Conservation (phyloP, 2,888 invertebrate species). For the Drymonia ruficornis region DNA sequence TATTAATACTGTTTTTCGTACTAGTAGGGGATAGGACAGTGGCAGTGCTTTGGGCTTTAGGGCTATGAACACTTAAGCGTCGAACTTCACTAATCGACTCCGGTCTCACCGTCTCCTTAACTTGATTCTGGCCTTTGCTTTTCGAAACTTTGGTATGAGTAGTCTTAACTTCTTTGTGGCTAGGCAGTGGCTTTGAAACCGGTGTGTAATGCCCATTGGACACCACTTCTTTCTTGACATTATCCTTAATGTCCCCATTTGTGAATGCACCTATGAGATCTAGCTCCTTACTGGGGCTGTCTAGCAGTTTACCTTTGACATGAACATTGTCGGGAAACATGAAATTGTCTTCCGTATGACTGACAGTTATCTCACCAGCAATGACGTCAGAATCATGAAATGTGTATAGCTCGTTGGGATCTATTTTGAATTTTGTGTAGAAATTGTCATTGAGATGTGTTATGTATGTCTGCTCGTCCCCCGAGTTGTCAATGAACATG, state of each 20-base stretch:
- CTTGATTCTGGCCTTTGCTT: constrained; percentile 56
- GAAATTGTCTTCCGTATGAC: constrained; percentile 77
- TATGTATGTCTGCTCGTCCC: constrained; percentile 74
- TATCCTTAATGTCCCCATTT: constrained; percentile 68
- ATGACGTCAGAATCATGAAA: constrained; percentile 81
- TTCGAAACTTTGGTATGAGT: constrained; percentile 68
- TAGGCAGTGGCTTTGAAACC: constrained; percentile 30
- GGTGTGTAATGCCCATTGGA: constrained; percentile 69
- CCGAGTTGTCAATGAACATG: constrained; percentile 74
- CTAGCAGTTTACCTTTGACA: constrained; percentile 58
- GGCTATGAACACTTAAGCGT: constrained; percentile 55
- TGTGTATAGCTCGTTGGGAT: constrained; percentile 79
- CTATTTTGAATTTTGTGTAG: constrained; percentile 80
- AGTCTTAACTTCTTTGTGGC: constrained; percentile 55
- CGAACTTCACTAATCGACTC: constrained; percentile 52
- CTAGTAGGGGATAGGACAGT: constrained; percentile 44
- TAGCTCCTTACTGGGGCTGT: constrained; percentile 65
- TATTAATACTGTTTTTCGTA: constrained; percentile 72
- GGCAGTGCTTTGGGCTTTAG: constrained; percentile 51
- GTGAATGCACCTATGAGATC: constrained; percentile 59
- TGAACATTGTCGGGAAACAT: constrained; percentile 68
- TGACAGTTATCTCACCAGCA: constrained; percentile 77
- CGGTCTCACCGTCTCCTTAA: constrained; percentile 48
- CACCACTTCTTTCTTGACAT: constrained; percentile 55
- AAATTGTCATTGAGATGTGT: constrained; percentile 75